These are phyloP conservation scores for Episyrphus balteatus DNA, from an alignment of 1,140 invertebrate genomes.

Conservation along the genomic window DNA sequence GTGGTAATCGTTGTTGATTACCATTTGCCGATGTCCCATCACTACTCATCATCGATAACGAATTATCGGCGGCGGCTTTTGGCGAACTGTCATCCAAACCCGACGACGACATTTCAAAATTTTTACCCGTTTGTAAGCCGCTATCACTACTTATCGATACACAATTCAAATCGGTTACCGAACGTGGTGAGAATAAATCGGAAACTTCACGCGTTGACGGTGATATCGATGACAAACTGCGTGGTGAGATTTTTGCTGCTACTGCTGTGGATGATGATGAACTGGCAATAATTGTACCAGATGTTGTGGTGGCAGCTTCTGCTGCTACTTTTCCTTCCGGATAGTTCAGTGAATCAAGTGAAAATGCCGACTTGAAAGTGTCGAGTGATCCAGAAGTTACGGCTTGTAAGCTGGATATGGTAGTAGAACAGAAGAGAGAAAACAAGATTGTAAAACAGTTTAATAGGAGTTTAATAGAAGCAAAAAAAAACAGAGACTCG, in stretches of 20 bases:
- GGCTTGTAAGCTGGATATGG: too few relatives aligned
- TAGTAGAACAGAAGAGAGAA: too few relatives aligned
- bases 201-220: not conserved
- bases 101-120: constrained; percentile 20
- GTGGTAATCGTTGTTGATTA: constrained; percentile 13
- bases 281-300: too few relatives aligned
- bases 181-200: not conserved
- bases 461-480: too few relatives aligned
- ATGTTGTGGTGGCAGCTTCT: too few relatives aligned
- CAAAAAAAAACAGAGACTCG: too few relatives aligned
- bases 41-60: constrained; percentile 15
- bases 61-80: constrained; percentile 5
- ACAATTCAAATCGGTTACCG: not conserved
- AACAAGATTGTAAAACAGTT: too few relatives aligned
- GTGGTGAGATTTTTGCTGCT: not conserved
- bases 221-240: not conserved
- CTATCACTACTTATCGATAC: constrained; percentile 5
- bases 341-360: too few relatives aligned
- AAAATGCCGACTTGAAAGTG: too few relatives aligned
- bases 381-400: too few relatives aligned
- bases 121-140: constrained; percentile 4
- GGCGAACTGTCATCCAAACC: constrained; percentile 26
- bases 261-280: not conserved
- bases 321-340: too few relatives aligned
- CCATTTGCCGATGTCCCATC: constrained; percentile 7